A percentile compares a stretch with the other conserved stretches of the same genome.
These are phyloP conservation scores for Nemopilema nomurai DNA, from an alignment of 30 jellyfish, hydroid and myxozoan genomes.

Conservation along the genomic window DNA sequence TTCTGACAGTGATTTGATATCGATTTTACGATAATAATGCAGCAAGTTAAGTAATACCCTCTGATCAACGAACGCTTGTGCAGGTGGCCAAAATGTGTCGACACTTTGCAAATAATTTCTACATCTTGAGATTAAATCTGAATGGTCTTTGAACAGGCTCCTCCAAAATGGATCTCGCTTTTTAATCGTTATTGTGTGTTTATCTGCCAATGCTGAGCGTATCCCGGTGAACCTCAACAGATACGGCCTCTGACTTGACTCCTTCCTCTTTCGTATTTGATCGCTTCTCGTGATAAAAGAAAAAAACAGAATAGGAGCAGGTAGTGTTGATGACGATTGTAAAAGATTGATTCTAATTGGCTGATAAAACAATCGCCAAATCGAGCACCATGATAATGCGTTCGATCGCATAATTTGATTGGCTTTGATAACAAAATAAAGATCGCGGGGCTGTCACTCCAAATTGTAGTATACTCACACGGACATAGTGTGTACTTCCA, in stretches of 20 bases:
- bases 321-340: slow-evolving; percentile 19
- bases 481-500: too few species aligned
- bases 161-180: background rate
- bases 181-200: background rate
- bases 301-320: slow-evolving; percentile 3
- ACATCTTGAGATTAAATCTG: background rate
- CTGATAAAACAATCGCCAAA: slow-evolving; percentile 19
- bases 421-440: slow-evolving; percentile 10
- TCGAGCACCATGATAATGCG: slow-evolving; percentile 24
- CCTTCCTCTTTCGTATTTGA: background rate
- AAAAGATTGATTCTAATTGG: slow-evolving; percentile 22
- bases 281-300: background rate
- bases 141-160: background rate
- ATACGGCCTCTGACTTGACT: background rate
- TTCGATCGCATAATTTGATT: slow-evolving; percentile 9
- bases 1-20: slow-evolving; percentile 6
- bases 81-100: slow-evolving; percentile 36
- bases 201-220: background rate
- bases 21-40: slow-evolving; percentile 11
- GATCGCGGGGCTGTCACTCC: background rate
- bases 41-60: slow-evolving; percentile 16
- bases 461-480: too few species aligned
- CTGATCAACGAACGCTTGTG: slow-evolving; percentile 3
- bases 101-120: slow-evolving; percentile 13
- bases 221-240: background rate